Evolutionary conservation across 1,140 invertebrate species (phyloP), one percentile per base, ranked within the genome.

Genomic region (Drosophila auraria): DNA sequence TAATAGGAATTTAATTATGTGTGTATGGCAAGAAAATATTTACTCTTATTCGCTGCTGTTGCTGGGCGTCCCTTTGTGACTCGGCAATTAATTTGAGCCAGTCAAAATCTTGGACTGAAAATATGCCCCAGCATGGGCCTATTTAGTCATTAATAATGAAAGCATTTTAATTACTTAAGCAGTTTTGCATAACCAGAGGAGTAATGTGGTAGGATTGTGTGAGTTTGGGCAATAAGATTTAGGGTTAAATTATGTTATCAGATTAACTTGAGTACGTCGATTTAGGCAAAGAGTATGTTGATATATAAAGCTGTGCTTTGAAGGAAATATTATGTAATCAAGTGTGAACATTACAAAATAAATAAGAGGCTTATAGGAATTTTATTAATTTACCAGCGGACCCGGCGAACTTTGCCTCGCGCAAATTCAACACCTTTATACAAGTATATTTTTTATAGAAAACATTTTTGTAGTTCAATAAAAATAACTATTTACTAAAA

Each of bases 1-100:
- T 53, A 80, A 72, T 73, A 51, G 69, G 47, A 78, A 78, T 80
- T 66, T 79, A 74, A 80, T 73, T 79, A 68, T 49, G 75, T 75
- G 47, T 51, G 70, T 50, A 20, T 33, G 25, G 23, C 44, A 51
- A 15, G 33, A 40, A 63, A 40, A 63, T 51, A 69, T 50, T 69
- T 63, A 56, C 44, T 72, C 49, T 9, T 51, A 36, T 45, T 2
- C 47, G 27, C 36, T 7, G 27, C 53, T 38, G 36, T 14, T 50
- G 33, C 23, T 12, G 12, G 23, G 14, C 20, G 8, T 45, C 42
- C 62, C 42, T 57, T 64, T 69, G 44, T 69, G 63, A 72, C 53
- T 56, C 23, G 9, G 23, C 56, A 60, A 42, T 44, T 68, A 27
- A 50, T 60, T 54, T 47, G 27, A 57, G 51, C 38, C 12, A 33